Evolutionary conservation across 2,888 invertebrate genomes (phyloP).

Genomic region (Thera obeliscata): DNA sequence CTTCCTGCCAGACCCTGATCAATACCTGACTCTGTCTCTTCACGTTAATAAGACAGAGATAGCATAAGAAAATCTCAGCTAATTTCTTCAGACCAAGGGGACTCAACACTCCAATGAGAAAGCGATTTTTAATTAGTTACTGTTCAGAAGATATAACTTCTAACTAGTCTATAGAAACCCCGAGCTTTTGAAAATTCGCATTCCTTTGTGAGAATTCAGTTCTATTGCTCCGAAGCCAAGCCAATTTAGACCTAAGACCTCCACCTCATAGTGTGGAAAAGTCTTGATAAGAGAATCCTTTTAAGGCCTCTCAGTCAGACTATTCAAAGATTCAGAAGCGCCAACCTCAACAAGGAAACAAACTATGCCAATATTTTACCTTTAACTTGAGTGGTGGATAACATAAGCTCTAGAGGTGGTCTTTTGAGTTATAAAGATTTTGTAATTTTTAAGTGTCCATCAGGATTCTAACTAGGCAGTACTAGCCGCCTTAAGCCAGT

Average conservation of each 20-base stretch:
- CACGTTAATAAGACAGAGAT: slow-evolving; percentile 5
- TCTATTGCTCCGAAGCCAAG: background rate
- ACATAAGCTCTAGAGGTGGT: too few species aligned
- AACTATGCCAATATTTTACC: too few species aligned
- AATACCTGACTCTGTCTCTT: slow-evolving; percentile 8
- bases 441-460: too few species aligned
- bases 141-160: background rate
- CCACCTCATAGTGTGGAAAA: background rate
- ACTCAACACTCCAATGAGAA: slow-evolving; percentile 13
- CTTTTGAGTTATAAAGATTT: too few species aligned
- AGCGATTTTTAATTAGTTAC: slow-evolving; percentile 14
- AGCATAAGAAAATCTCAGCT: background rate
- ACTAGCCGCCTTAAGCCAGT: too few species aligned
- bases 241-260: background rate
- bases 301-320: too few species aligned
- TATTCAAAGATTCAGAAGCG: too few species aligned
- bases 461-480: too few species aligned
- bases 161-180: background rate
- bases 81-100: slow-evolving; percentile 4
- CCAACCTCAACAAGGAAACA: too few species aligned
- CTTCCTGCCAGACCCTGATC: slow-evolving; percentile 10
- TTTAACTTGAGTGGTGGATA: too few species aligned
- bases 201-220: background rate
- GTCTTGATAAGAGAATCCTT: background rate
- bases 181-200: background rate